Evolutionary conservation across 1,140 invertebrate species (phyloP).

Genomic region (Camponotus floridanus): DNA sequence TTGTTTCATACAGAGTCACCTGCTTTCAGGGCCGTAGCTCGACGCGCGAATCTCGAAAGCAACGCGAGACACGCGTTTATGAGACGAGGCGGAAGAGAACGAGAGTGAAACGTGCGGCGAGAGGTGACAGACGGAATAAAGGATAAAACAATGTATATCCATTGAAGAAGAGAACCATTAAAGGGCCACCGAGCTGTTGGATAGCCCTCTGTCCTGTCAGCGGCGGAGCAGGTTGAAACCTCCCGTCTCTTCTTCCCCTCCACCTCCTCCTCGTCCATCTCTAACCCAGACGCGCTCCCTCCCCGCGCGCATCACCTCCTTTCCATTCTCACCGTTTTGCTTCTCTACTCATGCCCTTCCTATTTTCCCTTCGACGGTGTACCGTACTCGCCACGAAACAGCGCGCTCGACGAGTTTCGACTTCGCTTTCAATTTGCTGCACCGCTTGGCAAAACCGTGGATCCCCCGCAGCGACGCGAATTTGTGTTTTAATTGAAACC

Average conservation of each 20-base stretch:
- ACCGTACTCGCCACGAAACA: constrained; percentile 26
- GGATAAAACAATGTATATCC: constrained; percentile 71
- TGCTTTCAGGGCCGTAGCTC: constrained; percentile 73
- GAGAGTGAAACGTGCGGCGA: constrained; percentile 65
- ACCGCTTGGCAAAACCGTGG: constrained; percentile 46
- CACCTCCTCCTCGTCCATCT: background rate
- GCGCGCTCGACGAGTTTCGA: constrained; percentile 33
- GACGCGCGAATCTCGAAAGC: constrained; percentile 54
- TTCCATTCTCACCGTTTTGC: constrained; percentile 35
- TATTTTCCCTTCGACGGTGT: constrained; percentile 39
- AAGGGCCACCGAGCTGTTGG: constrained; percentile 68
- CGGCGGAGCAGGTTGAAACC: constrained; percentile 58
- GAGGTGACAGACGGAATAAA: constrained; percentile 62
- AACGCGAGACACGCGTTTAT: constrained; percentile 61
- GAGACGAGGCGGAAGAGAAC: constrained; percentile 68
- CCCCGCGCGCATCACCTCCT: background rate
- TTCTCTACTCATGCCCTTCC: constrained; percentile 18
- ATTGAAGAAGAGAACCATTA: constrained; percentile 71
- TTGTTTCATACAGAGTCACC: constrained; percentile 75
- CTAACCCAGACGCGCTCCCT: no score
- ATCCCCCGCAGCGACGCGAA: constrained; percentile 59
- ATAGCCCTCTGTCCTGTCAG: constrained; percentile 63
- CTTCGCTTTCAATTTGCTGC: constrained; percentile 52
- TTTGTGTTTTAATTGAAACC: constrained; percentile 64
- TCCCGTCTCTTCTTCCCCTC: constrained; percentile 41